A percentile compares a stretch with the other conserved stretches of the same genome.
Evolutionary conservation across 2,113 vertebrate species (phyloP).

Genomic region (Limanda limanda): DNA sequence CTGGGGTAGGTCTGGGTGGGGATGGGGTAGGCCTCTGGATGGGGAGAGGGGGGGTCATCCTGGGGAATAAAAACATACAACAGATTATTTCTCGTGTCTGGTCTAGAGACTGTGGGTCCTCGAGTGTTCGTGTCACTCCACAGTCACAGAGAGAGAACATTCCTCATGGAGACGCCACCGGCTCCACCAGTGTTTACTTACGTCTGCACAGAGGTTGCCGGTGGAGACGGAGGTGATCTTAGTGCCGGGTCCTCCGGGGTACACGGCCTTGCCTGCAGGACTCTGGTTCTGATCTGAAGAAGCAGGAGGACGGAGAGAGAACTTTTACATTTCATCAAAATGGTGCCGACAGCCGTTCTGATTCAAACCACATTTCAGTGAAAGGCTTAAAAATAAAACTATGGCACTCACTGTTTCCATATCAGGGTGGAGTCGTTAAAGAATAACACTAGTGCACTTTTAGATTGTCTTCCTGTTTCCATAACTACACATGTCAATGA

Average conservation of each 20-base stretch:
- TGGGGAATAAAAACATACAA: constrained; percentile 54
- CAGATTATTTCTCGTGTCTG: constrained; percentile 21
- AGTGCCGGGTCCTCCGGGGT: constrained; percentile 88
- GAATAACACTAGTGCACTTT: too few species aligned
- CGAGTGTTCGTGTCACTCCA: constrained; percentile 2
- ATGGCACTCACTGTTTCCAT: too few species aligned
- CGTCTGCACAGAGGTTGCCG: constrained; percentile 96
- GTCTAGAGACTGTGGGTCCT: constrained; percentile 4
- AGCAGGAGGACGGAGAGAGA: neutral
- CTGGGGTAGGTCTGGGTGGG: constrained; percentile 96
- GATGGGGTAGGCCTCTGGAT: constrained; percentile 96
- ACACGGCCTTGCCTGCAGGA: constrained; percentile 88
- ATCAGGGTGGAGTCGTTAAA: too few species aligned
- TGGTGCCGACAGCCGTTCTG: too few species aligned
- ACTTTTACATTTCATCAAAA: neutral
- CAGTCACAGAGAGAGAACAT: constrained; percentile 12
- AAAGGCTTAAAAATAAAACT: too few species aligned
- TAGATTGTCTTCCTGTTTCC: too few species aligned
- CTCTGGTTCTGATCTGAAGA: constrained; percentile 93
- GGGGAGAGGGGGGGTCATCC: constrained; percentile 90
- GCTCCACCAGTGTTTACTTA: constrained; percentile 75
- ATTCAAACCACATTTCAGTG: too few species aligned
- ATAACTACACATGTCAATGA: too few species aligned
- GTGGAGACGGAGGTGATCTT: constrained; percentile 99
- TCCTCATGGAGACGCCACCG: constrained; percentile 36